A percentile compares a stretch with the other conserved stretches of the same genome.
These are phyloP conservation scores for Sebastes vulpes DNA, from an alignment of 2,797 vertebrate genomes.

Conservation along the genomic window DNA sequence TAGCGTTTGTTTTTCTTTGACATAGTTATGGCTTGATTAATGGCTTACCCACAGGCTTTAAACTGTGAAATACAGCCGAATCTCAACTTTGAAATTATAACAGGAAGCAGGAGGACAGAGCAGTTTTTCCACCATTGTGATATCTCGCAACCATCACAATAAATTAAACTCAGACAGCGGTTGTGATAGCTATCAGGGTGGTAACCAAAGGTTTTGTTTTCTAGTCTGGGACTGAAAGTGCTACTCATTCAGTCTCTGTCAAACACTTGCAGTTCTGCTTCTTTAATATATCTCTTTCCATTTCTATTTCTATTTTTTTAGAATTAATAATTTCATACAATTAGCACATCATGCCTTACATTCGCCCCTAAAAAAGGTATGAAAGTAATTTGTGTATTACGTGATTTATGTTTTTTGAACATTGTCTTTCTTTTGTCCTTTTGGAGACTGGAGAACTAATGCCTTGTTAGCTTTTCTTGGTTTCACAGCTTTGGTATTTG, in stretches of 20 bases:
- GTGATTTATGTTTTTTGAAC: no score
- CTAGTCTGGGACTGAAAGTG: not conserved
- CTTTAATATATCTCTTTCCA: not conserved
- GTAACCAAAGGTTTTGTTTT: not conserved
- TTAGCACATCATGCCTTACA: not conserved
- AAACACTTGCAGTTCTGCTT: not conserved
- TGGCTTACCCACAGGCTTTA: conserved; percentile 18
- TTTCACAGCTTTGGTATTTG: conserved; percentile 4
- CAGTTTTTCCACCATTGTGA: not conserved
- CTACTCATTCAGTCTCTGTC: not conserved
- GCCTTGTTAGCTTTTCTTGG: not conserved
- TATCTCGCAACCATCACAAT: not conserved
- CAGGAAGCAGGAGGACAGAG: conserved; percentile 9
- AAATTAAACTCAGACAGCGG: not conserved
- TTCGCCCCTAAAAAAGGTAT: not conserved
- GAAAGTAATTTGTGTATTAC: not conserved
- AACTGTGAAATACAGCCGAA: conserved; percentile 14
- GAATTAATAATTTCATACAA: not conserved
- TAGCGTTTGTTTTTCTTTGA: conserved; percentile 42
- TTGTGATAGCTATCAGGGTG: not conserved
- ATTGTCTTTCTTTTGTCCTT: no score
- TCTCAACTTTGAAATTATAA: conserved; percentile 11
- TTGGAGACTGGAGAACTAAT: not conserved
- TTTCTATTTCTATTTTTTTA: not conserved
- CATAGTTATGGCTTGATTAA: conserved; percentile 54